A percentile compares a stretch with the other conserved stretches of the same genome.
These are phyloP conservation scores for Apodemus speciosus DNA, from an alignment of 2,113 vertebrate genomes.

Conservation along the genomic window DNA sequence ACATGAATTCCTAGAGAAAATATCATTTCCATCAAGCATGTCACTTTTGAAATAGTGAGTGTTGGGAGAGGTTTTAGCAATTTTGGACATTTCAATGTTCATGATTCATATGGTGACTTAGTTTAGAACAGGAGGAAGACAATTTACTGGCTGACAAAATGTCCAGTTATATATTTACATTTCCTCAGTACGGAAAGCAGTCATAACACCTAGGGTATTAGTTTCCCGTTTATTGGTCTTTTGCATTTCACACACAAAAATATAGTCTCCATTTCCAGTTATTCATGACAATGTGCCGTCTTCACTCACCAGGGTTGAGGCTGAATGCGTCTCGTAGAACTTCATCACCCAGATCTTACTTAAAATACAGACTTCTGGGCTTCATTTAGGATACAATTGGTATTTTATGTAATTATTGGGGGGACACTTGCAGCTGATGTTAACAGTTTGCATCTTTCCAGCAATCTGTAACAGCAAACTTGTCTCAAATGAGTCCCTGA, in stretches of 20 bases:
- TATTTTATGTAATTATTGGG: slow-evolving; percentile 77
- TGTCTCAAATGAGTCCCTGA: slow-evolving; percentile 68
- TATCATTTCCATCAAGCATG: background rate
- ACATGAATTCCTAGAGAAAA: slow-evolving; percentile 40
- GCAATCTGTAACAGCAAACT: slow-evolving; percentile 78
- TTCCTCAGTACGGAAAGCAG: slow-evolving; percentile 60
- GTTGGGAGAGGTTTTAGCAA: background rate
- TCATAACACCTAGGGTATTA: slow-evolving; percentile 40
- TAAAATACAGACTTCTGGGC: slow-evolving; percentile 45
- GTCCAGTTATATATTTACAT: slow-evolving; percentile 54
- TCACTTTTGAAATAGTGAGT: slow-evolving; percentile 46
- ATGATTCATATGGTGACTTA: slow-evolving; percentile 67
- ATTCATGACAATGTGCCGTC: slow-evolving; percentile 30
- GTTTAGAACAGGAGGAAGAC: slow-evolving; percentile 32
- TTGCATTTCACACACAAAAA: slow-evolving; percentile 35
- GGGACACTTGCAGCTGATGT: slow-evolving; percentile 29
- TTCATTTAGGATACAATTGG: slow-evolving; percentile 35
- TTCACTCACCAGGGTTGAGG: background rate
- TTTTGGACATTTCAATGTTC: background rate
- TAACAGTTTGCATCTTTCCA: slow-evolving; percentile 67
- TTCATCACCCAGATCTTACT: slow-evolving; percentile 56
- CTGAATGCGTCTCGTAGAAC: slow-evolving; percentile 42
- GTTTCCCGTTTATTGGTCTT: slow-evolving; percentile 60
- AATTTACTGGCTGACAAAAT: slow-evolving; percentile 73
- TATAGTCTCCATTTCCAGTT: slow-evolving; percentile 49